phyloP scores from a whole-genome alignment of 2,888 invertebrate species.

The Caradrina kadenii region DNA sequence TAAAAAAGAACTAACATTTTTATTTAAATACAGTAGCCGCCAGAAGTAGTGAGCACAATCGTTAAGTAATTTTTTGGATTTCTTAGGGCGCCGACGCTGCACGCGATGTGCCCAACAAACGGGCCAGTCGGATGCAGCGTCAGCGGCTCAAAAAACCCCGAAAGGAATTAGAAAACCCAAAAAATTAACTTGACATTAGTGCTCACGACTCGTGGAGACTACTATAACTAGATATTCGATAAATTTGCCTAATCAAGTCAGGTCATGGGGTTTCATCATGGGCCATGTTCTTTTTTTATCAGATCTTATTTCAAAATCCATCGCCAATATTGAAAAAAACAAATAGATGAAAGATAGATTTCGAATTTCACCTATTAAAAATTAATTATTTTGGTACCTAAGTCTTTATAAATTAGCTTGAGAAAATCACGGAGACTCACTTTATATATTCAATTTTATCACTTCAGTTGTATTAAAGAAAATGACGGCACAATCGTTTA shows the following conservation, averaged over 20 bases:
- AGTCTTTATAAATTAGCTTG: not conserved
- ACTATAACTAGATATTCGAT: slow-evolving; percentile 27
- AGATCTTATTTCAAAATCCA: slow-evolving; percentile 40
- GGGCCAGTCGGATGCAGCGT: too few relatives aligned
- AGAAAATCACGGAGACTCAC: slow-evolving; percentile 22
- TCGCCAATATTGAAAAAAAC: slow-evolving; percentile 6
- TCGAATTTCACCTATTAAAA: slow-evolving; percentile 21
- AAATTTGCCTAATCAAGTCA: slow-evolving; percentile 22
- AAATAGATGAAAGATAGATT: not conserved
- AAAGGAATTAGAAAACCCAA: too few relatives aligned
- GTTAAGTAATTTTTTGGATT: too few relatives aligned
- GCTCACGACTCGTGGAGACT: too few relatives aligned
- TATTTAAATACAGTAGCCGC: too few relatives aligned
- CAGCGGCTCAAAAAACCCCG: too few relatives aligned
- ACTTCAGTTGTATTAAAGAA: slow-evolving; percentile 17
- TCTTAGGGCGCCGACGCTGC: too few relatives aligned
- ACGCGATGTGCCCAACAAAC: too few relatives aligned
- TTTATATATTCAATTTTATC: slow-evolving; percentile 4
- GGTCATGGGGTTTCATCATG: slow-evolving; percentile 55
- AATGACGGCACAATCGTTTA: slow-evolving; percentile 25
- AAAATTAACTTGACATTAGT: too few relatives aligned
- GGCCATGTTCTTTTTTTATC: slow-evolving; percentile 38
- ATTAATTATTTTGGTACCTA: slow-evolving; percentile 15
- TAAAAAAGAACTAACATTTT: slow-evolving; percentile 14
- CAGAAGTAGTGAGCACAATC: too few relatives aligned